These are phyloP conservation scores for Datnioides undecimradiatus DNA, from an alignment of 2,113 vertebrate genomes.

Conservation along the genomic window DNA sequence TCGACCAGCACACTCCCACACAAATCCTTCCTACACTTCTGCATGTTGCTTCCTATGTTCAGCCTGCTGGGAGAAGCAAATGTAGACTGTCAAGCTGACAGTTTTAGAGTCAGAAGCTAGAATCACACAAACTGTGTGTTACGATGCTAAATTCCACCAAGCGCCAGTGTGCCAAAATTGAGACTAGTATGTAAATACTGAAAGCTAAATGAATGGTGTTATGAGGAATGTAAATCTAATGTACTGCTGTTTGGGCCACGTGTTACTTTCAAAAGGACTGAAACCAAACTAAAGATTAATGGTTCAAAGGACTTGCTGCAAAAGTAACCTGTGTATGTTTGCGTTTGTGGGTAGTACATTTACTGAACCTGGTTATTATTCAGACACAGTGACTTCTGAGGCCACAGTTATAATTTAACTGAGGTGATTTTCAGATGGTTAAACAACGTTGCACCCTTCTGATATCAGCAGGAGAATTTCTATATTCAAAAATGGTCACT, in stretches of 20 bases:
- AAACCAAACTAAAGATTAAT: conserved; percentile 15
- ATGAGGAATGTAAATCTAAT: conserved; percentile 50
- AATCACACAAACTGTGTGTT: conserved; percentile 9
- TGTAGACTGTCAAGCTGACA: background rate
- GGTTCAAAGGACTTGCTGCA: conserved; percentile 3
- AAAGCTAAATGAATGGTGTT: background rate
- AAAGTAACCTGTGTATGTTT: background rate
- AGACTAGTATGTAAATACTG: conserved; percentile 49
- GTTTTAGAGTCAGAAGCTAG: background rate
- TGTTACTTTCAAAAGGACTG: conserved; percentile 15
- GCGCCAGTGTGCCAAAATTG: conserved; percentile 4
- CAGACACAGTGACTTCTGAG: background rate
- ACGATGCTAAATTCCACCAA: conserved; percentile 8
- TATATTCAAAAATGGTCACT: background rate
- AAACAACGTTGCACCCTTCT: background rate
- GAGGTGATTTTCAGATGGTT: background rate
- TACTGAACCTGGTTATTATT: conserved; percentile 1
- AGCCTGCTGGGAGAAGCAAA: conserved; percentile 13
- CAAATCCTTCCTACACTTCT: conserved; percentile 10
- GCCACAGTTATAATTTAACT: background rate
- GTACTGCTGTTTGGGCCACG: background rate
- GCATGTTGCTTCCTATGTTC: conserved; percentile 17
- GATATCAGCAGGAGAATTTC: background rate
- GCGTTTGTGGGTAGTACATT: background rate
- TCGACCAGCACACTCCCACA: conserved; percentile 31